Conservation (phyloP, 2,797 vertebrate species). For the Propithecus perrieri region DNA sequence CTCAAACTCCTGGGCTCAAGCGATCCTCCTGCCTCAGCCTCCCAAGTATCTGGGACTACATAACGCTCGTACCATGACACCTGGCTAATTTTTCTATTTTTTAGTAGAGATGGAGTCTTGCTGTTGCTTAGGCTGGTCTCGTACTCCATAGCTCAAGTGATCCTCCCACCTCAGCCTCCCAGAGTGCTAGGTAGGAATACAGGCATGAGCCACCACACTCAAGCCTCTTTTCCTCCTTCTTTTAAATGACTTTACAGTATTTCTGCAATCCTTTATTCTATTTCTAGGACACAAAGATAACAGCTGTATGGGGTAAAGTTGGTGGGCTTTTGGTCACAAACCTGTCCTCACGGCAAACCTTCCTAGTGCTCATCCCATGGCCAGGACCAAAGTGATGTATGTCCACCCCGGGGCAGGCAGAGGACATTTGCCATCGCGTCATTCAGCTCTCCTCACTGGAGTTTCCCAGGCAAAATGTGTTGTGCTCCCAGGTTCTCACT, state of each 20-base stretch:
- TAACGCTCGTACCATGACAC: no score
- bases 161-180: no score
- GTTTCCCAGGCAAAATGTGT: not conserved
- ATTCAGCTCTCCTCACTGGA: not conserved
- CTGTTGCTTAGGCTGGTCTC: no score
- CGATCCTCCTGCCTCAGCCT: no score
- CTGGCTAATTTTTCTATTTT: no score
- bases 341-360: not conserved
- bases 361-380: not conserved
- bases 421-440: not conserved
- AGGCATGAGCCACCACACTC: no score
- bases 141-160: no score
- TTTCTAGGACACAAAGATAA: conserved; percentile 32
- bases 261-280: not conserved
- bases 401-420: not conserved
- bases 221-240: not conserved
- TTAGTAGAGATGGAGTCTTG: no score
- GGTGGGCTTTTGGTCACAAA: not conserved
- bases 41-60: no score
- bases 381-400: not conserved
- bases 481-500: not conserved
- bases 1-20: no score
- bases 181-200: no score
- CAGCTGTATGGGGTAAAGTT: not conserved
- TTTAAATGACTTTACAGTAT: not conserved